Evolutionary conservation across 2,797 vertebrate genomes (phyloP), one percentile per base, ranked within the genome.

Genomic region (Danio aesculapii): DNA sequence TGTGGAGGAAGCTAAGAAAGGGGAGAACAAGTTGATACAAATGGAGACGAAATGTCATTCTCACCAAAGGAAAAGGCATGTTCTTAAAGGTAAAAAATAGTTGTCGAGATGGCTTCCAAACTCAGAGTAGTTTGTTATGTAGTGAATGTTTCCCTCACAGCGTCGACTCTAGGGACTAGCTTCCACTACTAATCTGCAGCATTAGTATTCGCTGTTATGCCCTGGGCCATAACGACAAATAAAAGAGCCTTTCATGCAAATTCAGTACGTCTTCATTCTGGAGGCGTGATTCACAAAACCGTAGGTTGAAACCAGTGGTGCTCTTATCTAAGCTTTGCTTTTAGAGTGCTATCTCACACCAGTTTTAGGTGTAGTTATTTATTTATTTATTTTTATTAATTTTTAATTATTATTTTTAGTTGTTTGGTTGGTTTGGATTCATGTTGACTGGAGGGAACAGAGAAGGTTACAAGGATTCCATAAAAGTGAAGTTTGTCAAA

Each of bases 161-260:
- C 66, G 4, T 77, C 67, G 21, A 73, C 72, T 72, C 64, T 55
- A 59, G 62, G 68, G 81, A 57, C 70, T 66, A 68, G 71, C 44
- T 67, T 83, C 66, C 75, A 86, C 90, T 89, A 88, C 91, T 91
- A 89, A 85, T 85, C 88, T 85, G 64, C 83, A 88, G 88, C 77
- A 68, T 90, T 83, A 70, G 83, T 83, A 85, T 86, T 88, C 85
- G 62, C 86, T 82, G 84, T 10, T 47, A 68, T 6, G 59, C 80
- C 85, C 85, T 85, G 70, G 86, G 79, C 77, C 73, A 82, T 84
- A 88, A 88, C 86, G 83, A 62, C 84, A 84, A 88, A 91, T 89
- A 92, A 92, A 87, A 90, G 77, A 84, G 75, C 85, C 92, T 92
- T 93, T 88, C 77, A 84, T 73, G 81, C 64, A 77, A 83, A 86